A percentile compares a stretch with the other conserved stretches of the same genome.
phyloP scores from a whole-genome alignment of 2,113 vertebrate species.

The Pycnonotus jocosus region DNA sequence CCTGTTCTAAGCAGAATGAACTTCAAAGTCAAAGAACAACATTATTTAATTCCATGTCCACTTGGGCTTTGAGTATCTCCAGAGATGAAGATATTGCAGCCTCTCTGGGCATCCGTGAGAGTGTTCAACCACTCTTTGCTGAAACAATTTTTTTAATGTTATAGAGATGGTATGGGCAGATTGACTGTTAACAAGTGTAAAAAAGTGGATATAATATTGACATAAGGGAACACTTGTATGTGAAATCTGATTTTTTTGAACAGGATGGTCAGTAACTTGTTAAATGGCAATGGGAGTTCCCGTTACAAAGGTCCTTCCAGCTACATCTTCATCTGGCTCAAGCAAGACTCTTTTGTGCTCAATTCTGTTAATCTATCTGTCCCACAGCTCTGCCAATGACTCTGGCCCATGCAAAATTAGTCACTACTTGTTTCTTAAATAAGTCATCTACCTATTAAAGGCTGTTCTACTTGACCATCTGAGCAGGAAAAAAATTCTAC shows the following conservation, averaged over 20 bases:
- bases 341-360: background rate
- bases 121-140: background rate
- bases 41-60: rapidly evolving
- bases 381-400: background rate
- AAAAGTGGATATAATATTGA: background rate
- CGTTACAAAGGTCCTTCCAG: background rate
- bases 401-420: background rate
- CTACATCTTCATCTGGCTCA: background rate
- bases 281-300: background rate
- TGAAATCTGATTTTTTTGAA: background rate
- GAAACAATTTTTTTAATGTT: background rate
- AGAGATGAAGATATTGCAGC: background rate
- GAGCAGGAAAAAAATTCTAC: background rate
- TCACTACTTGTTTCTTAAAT: background rate
- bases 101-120: background rate
- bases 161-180: background rate
- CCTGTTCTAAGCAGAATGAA: background rate
- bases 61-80: background rate
- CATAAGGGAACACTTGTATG: background rate
- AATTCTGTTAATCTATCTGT: background rate
- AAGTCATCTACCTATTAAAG: background rate
- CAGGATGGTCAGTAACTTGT: background rate
- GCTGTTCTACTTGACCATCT: background rate
- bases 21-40: background rate
- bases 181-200: background rate